Evolutionary conservation across 2,113 vertebrate genomes (phyloP), one percentile per base, ranked within the genome.

Genomic region (Scatophagus argus): DNA sequence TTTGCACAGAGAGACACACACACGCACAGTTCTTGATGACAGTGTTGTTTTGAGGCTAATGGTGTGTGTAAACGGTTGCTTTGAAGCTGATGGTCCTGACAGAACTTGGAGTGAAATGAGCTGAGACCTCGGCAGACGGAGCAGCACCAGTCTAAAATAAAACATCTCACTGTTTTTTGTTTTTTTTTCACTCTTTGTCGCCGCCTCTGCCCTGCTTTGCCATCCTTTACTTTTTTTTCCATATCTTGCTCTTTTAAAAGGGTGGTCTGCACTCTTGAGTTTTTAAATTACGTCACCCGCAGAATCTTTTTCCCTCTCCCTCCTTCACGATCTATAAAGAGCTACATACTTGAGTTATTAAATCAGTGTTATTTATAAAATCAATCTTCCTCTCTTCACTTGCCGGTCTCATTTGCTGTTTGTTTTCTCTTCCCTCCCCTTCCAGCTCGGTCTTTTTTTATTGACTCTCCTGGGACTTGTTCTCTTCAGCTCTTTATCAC

Each of bases 401-500:
- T 68, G 27, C 59, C 58, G 32, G 44, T 81, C 74, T 82, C 49
- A 62, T 47, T 82, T 29, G 52, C 84, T 70, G 27, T 86, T 74
- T 88, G 69, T 67, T 83, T 90, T 63, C 47, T 31, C 56, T 73
- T 58, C 54, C 59, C 66, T 77, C 21, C 41, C 29, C 56, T 73
- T 81, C 67, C 44, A 72, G 66, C 75, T 68, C 27, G 0, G 60
- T 55, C 56, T 76, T 72, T 51, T 87, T 82, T 87, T 77, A 88
- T 85, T 86, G 84, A 82, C 81, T 79, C 90, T 83, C 77, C 60
- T 39, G 68, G 85, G 88, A 89, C 85, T 83, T 67, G 43, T 89
- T 85, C 82, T 86, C 77, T 56, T 89, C 77, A 73, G 78, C 77
- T 86, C 83, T 90, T 88, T 91, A 85, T 83, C 83, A 54, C 68